Percentiles rank a stretch among this genome's conserved stretches.
Evolutionary conservation across 92 coral and sea anemone species (phyloP).

Genomic region (Pocillopora meandrina): DNA sequence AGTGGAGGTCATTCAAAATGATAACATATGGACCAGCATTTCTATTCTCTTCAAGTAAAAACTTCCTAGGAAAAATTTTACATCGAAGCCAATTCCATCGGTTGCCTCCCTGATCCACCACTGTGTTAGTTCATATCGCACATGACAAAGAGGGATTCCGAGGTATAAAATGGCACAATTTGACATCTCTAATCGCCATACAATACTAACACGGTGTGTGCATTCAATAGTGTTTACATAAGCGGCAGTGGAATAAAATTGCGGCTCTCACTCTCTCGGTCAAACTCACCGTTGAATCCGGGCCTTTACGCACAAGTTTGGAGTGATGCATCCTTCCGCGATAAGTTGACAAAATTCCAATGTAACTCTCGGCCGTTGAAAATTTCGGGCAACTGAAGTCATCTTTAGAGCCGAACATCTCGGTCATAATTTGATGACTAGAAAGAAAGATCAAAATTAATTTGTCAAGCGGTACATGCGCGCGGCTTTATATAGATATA

Average conservation of each 20-base stretch:
- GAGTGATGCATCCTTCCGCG: conserved; percentile 30
- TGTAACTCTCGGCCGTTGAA: conserved; percentile 37
- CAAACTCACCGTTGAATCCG: conserved; percentile 46
- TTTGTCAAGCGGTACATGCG: conserved; percentile 61
- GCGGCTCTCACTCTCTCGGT: conserved; percentile 25
- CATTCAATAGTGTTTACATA: conserved; percentile 67
- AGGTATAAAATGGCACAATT: conserved; percentile 55
- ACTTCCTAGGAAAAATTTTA: background rate
- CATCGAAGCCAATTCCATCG: background rate
- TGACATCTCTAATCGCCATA: conserved; percentile 61
- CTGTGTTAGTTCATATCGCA: background rate
- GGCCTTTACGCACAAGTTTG: conserved; percentile 9
- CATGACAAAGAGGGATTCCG: conserved; percentile 25
- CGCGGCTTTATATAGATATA: conserved; percentile 29
- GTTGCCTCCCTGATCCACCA: conserved; percentile 2
- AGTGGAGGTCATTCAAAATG: conserved; percentile 23
- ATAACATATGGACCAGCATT: background rate
- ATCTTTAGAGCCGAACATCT: conserved; percentile 63
- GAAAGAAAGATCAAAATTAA: conserved; percentile 46
- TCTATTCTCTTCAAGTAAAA: background rate
- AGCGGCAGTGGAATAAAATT: conserved; percentile 21
- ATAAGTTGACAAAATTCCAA: conserved; percentile 37
- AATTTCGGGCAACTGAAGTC: conserved; percentile 34
- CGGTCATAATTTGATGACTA: conserved; percentile 36
- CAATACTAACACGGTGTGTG: conserved; percentile 52